Evolutionary conservation across 2,113 vertebrate genomes (phyloP).

Genomic region (Lepisosteus oculatus): DNA sequence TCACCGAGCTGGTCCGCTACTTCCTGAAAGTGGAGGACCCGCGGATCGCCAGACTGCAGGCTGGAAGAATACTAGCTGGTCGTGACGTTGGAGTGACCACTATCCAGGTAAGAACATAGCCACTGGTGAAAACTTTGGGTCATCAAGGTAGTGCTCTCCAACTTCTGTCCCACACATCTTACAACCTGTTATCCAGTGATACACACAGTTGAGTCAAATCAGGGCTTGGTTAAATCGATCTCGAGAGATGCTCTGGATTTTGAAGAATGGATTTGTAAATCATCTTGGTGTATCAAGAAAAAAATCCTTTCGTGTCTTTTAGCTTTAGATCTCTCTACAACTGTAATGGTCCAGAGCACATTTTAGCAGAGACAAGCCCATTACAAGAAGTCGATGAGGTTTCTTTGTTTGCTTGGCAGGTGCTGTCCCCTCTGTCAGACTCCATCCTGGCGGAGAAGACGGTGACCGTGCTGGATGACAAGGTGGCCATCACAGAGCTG

Average conservation of each 20-base stretch:
- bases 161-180: no score
- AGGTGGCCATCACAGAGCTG: conserved; percentile 85
- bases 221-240: no score
- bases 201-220: no score
- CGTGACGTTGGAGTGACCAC: conserved; percentile 84
- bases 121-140: no score
- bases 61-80: conserved; percentile 76
- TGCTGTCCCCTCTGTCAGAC: conserved; percentile 85
- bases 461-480: conserved; percentile 84
- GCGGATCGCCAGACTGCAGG: conserved; percentile 74
- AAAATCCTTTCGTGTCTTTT: no score
- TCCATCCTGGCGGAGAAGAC: conserved; percentile 84
- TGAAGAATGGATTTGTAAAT: no score
- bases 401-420: conserved; percentile 52
- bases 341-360: background rate
- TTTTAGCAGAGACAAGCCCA: background rate
- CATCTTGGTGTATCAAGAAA: no score
- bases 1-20: conserved; percentile 79
- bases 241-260: no score
- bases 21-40: conserved; percentile 92
- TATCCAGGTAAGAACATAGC: conserved; percentile 70
- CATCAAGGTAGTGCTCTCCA: no score
- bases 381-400: no score
- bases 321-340: no score
- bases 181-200: no score